Conservation (phyloP, 2,888 invertebrate genomes). For the Formica aserva region DNA sequence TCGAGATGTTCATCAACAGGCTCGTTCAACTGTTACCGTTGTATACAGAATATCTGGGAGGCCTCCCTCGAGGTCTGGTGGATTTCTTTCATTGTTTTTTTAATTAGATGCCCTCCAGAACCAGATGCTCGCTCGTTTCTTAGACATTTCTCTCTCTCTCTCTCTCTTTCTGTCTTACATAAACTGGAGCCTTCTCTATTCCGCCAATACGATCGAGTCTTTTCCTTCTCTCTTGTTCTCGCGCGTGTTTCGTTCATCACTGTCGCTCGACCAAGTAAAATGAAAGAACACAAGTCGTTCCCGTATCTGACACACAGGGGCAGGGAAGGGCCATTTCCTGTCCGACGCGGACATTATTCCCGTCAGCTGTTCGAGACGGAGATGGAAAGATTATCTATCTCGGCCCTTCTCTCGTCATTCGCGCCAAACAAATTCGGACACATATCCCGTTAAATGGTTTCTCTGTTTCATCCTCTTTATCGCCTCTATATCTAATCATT, state of each 20-base stretch:
- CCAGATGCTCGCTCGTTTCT: conserved; percentile 55
- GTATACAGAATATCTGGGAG: not conserved
- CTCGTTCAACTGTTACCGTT: not conserved
- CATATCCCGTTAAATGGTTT: conserved; percentile 44
- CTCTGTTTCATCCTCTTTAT: conserved; percentile 66
- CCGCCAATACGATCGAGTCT: conserved; percentile 45
- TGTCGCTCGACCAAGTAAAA: conserved; percentile 36
- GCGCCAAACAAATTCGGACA: conserved; percentile 33
- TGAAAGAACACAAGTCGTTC: conserved; percentile 48
- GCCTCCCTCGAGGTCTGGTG: conserved; percentile 17
- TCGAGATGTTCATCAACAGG: not conserved
- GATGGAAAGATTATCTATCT: conserved; percentile 48
- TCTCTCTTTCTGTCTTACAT: not conserved
- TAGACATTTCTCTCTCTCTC: not conserved
- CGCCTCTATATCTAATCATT: conserved; percentile 66
- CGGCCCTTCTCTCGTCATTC: not conserved
- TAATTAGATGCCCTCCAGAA: conserved; percentile 52
- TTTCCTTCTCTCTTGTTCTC: conserved; percentile 34
- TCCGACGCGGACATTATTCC: conserved; percentile 61
- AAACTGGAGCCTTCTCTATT: conserved; percentile 28
- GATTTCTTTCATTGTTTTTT: conserved; percentile 52
- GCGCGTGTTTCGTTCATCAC: conserved; percentile 52
- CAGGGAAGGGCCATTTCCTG: conserved; percentile 68
- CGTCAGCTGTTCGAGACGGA: conserved; percentile 68
- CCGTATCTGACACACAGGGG: conserved; percentile 44